Conservation (phyloP, 2,888 invertebrate genomes). For the Lasioglossum lativentre region DNA sequence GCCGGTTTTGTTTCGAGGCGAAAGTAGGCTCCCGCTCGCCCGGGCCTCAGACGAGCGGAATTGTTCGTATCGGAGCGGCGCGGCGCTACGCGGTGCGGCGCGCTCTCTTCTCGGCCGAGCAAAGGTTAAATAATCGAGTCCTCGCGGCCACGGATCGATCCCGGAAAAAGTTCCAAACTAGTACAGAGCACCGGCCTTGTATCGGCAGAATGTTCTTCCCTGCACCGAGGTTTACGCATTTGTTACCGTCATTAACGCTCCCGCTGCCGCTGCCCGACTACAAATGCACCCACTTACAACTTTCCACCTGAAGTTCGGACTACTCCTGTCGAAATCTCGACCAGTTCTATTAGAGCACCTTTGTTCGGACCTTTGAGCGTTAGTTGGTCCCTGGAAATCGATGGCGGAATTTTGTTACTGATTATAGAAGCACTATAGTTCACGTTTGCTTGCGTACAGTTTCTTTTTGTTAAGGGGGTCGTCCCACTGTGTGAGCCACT, state of each 20-base stretch:
- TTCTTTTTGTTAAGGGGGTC: too few relatives aligned
- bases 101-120: neutral
- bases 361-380: neutral
- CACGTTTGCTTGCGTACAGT: neutral
- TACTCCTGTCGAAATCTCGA: conserved; percentile 3
- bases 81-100: neutral
- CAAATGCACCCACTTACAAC: neutral
- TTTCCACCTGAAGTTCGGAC: neutral
- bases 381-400: neutral
- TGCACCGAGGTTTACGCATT: neutral
- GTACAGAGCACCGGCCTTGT: neutral
- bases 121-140: conserved; percentile 44
- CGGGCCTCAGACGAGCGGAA: neutral
- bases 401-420: neutral
- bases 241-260: conserved; percentile 2
- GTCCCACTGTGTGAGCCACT: too few relatives aligned
- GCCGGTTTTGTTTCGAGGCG: conserved; percentile 29
- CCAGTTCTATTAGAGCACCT: neutral
- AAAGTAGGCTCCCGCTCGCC: conserved; percentile 28
- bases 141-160: conserved; percentile 14
- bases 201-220: conserved; percentile 11
- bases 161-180: conserved; percentile 28
- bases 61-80: conserved; percentile 23
- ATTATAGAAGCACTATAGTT: neutral
- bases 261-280: neutral